Evolutionary conservation across 2,797 vertebrate species (phyloP), one percentile per base, ranked within the genome.

Genomic region (Coendou prehensilis): DNA sequence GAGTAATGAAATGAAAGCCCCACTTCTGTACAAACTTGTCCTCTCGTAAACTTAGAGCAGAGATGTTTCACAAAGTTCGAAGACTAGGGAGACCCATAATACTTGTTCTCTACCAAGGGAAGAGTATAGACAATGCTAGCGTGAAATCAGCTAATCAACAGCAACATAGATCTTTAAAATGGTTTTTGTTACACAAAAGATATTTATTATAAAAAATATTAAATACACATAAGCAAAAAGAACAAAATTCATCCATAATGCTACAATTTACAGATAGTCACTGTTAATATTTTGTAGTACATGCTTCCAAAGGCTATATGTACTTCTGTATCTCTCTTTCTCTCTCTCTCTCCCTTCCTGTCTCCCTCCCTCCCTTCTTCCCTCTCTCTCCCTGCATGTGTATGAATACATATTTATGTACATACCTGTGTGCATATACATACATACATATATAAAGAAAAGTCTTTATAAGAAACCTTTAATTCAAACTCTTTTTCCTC

Each of bases 381-480:
- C 61, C 61, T 63, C 69, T 45, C 23, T 47, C 71, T 52, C 28
- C 6, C 28, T 78, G 20, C 54, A 13, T 52, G n/a, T 56, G 56
- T 1, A 23, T 67, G 45, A 20, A 71, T 71, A 22, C n/a, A 37
- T 50, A 75, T 50, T 9, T 57, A n/a, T 73, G 9, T 3, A 18
- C n/a, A 26, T 33, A 30, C 14, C 17, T 67, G 22, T 3, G 7
- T 71, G 47, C 11, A 52, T 50, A 45, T 3, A 47, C 1, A 8
- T 9, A 87, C 54, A 92, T 41, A 94, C 28, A 92, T 9, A 61
- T 6, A 54, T 26, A 87, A 18, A 88, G 1, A 59, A 15, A 89
- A 89, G 22, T 6, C 14, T 80, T 94, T 95, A 80, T 17, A 83
- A 91, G 61, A 96, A 95, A 81, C 9, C 22, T 82, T 75, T 93